These are phyloP conservation scores for Caenorhabditis inopinata DNA, from an alignment of 1,140 invertebrate genomes.

Conservation along the genomic window DNA sequence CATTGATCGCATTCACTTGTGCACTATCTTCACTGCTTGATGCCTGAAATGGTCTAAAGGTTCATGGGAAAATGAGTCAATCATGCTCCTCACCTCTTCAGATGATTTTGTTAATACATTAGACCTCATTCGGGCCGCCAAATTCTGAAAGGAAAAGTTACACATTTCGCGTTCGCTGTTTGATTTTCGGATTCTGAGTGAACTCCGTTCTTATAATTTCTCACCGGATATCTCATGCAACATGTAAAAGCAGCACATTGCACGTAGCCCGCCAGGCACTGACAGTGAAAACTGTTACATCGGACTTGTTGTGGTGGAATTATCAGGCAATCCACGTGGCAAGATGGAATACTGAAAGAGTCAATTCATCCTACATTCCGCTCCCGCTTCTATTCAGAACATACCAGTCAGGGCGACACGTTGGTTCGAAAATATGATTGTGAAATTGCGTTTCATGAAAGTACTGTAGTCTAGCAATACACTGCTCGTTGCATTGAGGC, in stretches of 20 bases:
- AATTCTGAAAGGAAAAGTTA: background rate
- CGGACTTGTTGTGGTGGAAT: constrained; percentile 7
- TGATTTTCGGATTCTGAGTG: background rate
- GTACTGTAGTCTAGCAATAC: constrained; percentile 11
- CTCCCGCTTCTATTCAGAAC: background rate
- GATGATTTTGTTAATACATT: background rate
- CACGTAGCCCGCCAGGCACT: background rate
- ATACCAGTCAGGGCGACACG: background rate
- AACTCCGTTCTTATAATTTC: background rate
- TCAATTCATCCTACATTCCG: too few species aligned
- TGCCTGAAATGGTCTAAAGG: background rate
- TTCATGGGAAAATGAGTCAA: background rate
- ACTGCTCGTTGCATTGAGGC: background rate
- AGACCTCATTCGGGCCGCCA: background rate
- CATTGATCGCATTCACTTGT: background rate
- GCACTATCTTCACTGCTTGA: background rate
- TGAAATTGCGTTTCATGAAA: background rate
- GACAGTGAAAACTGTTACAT: constrained; percentile 18
- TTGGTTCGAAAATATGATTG: constrained; percentile 1
- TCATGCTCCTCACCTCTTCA: background rate
- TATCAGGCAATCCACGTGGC: background rate
- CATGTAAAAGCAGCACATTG: constrained; percentile 9
- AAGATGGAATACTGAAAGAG: background rate
- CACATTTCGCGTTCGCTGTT: background rate
- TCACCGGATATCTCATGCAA: constrained; percentile 20